Conservation (phyloP, 2,113 vertebrate genomes). For the Chamaetylas fuelleborni region DNA sequence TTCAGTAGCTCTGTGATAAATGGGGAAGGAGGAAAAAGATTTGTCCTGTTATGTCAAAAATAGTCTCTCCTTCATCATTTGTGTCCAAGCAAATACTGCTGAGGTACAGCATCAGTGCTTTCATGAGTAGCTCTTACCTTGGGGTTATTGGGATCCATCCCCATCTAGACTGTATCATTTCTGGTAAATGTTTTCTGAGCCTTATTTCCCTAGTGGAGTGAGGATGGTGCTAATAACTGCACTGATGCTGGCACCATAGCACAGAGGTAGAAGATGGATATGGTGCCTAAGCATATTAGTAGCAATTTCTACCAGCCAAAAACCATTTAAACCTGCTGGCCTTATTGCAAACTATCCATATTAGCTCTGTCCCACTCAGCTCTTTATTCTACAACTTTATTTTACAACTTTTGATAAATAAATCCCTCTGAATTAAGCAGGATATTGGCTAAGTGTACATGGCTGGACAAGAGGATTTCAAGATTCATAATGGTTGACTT, state of each 20-base stretch:
- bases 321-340: neutral
- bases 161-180: neutral
- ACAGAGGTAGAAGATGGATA: neutral
- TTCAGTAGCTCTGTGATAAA: constrained; percentile 4
- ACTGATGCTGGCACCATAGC: neutral
- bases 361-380: neutral
- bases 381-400: neutral
- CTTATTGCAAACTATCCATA: neutral
- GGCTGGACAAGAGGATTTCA: neutral
- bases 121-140: neutral
- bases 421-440: neutral
- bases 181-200: neutral
- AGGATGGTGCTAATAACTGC: neutral
- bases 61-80: neutral
- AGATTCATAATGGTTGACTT: neutral
- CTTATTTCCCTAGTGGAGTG: neutral
- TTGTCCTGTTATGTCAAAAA: neutral
- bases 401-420: neutral
- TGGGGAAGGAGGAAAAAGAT: neutral
- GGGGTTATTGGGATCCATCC: neutral
- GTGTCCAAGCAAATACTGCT: neutral
- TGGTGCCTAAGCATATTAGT: neutral
- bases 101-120: neutral
- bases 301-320: neutral
- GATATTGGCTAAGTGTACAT: neutral